Base-by-base conservation (phyloP, 2,888 invertebrate species). In the Andrena fulva region DNA sequence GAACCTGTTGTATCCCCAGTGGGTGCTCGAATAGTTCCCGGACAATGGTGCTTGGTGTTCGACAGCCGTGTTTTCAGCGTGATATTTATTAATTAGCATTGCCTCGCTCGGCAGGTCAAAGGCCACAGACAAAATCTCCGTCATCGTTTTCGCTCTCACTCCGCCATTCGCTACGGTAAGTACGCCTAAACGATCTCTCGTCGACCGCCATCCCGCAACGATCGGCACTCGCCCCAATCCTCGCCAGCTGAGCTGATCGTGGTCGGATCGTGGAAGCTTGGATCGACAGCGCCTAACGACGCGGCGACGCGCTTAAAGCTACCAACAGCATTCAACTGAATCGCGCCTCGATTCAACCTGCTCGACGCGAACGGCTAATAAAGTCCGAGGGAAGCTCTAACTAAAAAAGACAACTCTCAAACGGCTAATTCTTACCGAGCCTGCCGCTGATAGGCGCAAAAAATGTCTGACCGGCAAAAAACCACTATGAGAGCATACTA, bases 401-500 rank as follows among this genome's bases (percentile, higher is more conserved):
- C 86, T 79, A 85, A 71, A 52, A 29, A 63, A 86, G 20, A 68
- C 60, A 86, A 68, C 54, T 73, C 70, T 62, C 35, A 54, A 66
- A 24, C 59, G 66, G 68, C 85, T 86, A 86, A 87, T 72, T 78
- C 50, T 78, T 81, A 78, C 81, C 72, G 72, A 78, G 82, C 82
- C 85, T 76, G 86, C 71, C 79, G 76, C 72, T 67, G 79, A 35
- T 73, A 77, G 73, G 75, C 88, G 79, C 70, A 82, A 86, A 85
- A 88, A 80, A 67, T 42, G 10, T 84, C 74, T 71, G 77, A 81
- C 84, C 78, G 84, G 77, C 84, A 85, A 85, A 84, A 90, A 88
- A 80, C 60, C 87, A 89, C 91, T 91, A 91, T 89, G 88, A 88
- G 89, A 91, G 89, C 87, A 80, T 85, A 87, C 91, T 91, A 91